Base-by-base conservation (phyloP, 2,888 invertebrate genomes). In the Pachliopta kotzebuea region DNA sequence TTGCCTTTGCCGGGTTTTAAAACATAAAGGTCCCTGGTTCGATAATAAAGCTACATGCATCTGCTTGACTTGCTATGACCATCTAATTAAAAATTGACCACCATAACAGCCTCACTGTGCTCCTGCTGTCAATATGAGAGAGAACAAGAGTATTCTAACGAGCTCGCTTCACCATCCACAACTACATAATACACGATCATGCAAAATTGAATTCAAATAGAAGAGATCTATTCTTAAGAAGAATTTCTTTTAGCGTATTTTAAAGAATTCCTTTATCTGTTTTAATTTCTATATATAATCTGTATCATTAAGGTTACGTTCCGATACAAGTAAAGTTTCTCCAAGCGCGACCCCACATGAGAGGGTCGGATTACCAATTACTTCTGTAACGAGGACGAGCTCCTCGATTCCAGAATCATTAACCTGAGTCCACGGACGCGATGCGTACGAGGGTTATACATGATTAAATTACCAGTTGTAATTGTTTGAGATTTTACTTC, bases 361-460 rank as follows among this genome's bases (percentile, higher is more conserved):
- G 49, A 24, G 26, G 37, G 45, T 65, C 65, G 49, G 20, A 45
- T 65, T 65, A 65, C 65, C 65, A 65, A 65, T 65, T 65, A 65
- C 31, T 45, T 20, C 8, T 26, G 45, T 65, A 65, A 65, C 57
- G 61, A 65, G 61, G 54, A 61, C 20, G 57, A 58, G 23, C 61
- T 37, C 42, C 61, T 61, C 61, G 57, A 61, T 65, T 57, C 65
- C 31, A 49, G 49, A 65, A 61, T 65, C 61, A 65, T 65, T 65
- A 65, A 65, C 65, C 61, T 65, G n/a, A 61, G 24, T 56, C 57
- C 57, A 54, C 52, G 56, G 29, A 61, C 26, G 37, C 45, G 49
- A 56, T 50, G 50, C 49, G 23, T 49, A 20, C 23, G 50, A 50
- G 65, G 65, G 65, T 52, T 56, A 31, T n/a, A 49, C 52, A 52